phyloP scores from a whole-genome alignment of 23 tunicate species.

The Corella eumyota region DNA sequence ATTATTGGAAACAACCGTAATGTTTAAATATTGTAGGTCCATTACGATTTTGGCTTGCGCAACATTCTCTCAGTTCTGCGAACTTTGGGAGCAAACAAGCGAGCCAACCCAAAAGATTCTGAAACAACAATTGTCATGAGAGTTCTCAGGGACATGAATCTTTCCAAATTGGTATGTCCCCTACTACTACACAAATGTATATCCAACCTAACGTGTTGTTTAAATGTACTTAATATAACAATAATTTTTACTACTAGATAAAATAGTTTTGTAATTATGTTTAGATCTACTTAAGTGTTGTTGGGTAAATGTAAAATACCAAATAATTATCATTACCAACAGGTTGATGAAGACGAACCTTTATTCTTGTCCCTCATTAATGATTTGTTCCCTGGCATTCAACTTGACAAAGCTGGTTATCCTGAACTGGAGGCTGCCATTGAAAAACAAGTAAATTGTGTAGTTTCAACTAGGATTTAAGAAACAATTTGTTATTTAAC shows the following conservation, averaged over 20 bases:
- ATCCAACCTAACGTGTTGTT: too few relatives aligned
- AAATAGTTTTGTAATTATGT: too few relatives aligned
- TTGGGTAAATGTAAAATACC: too few relatives aligned
- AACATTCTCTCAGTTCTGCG: conserved; percentile 99
- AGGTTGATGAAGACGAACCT: conserved; percentile 99
- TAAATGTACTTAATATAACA: too few relatives aligned
- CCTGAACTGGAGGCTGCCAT: conserved; percentile 97
- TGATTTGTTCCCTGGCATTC: conserved; percentile 96
- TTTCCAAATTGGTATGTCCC: conserved; percentile 96
- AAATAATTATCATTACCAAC: too few relatives aligned
- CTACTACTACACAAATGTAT: too few relatives aligned
- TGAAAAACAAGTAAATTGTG: conserved; percentile 55
- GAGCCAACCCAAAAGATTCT: conserved; percentile 91
- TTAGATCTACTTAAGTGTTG: too few relatives aligned
- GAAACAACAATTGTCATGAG: conserved; percentile 94
- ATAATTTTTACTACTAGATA: too few relatives aligned
- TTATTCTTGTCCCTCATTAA: conserved; percentile 98
- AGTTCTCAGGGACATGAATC: conserved; percentile 98
- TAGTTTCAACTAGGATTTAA: neutral
- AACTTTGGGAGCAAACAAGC: conserved; percentile 91
- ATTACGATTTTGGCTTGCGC: conserved; percentile 99
- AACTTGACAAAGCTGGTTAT: conserved; percentile 89
- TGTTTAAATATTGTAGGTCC: conserved; percentile 44
- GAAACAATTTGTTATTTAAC: neutral
- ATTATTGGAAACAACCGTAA: neutral